Evolutionary conservation across 2,797 vertebrate species (phyloP).

Genomic region (Pipistrellus pygmaeus): DNA sequence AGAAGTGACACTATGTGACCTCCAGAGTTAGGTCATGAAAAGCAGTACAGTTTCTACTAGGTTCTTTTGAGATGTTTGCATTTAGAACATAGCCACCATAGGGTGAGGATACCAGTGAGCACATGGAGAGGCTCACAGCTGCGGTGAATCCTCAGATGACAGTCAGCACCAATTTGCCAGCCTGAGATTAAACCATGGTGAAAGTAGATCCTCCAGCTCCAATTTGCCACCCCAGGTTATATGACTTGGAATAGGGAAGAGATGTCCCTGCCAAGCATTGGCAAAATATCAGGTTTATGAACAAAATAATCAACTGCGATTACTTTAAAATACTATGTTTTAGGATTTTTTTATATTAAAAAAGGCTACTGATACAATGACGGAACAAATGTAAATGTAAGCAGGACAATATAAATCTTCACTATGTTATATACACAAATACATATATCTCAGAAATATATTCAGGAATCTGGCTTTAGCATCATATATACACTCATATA

Average conservation of each 20-base stretch:
- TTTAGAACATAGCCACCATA: not conserved
- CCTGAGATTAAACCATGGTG: not conserved
- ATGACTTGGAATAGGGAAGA: not conserved
- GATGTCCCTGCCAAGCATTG: not conserved
- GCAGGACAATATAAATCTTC: not conserved
- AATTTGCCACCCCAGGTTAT: not conserved
- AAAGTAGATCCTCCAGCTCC: not conserved
- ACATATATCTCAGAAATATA: not conserved
- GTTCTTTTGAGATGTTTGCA: not conserved
- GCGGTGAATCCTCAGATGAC: not conserved
- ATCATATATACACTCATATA: not conserved
- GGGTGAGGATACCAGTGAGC: not conserved
- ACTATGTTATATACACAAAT: not conserved
- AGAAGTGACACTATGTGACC: not conserved
- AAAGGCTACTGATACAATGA: not conserved
- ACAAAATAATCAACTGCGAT: not conserved
- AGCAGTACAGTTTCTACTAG: not conserved
- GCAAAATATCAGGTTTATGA: not conserved
- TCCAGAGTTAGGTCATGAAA: not conserved
- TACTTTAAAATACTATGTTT: not conserved
- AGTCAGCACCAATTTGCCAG: not conserved
- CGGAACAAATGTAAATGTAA: not conserved
- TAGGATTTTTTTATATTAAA: not conserved
- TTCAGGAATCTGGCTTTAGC: conserved; percentile 28
- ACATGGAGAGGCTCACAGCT: not conserved